phyloP scores from a whole-genome alignment of 1,140 invertebrate genomes.

The Chironomus tepperi region DNA sequence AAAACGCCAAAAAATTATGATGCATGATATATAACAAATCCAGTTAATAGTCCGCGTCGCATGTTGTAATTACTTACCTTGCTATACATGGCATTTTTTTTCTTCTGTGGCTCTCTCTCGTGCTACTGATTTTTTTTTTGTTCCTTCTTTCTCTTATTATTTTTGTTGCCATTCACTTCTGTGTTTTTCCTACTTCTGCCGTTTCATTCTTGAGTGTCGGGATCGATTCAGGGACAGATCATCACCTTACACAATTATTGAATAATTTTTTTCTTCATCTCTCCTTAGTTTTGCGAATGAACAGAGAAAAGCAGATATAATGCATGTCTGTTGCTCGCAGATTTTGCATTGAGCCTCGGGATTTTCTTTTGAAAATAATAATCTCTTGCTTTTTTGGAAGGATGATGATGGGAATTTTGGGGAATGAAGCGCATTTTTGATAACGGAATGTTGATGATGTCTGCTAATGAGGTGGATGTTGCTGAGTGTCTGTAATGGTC shows the following conservation, averaged over 20 bases:
- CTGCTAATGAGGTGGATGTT: no score
- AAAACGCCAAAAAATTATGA: slow-evolving; percentile 18
- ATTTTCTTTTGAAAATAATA: slow-evolving; percentile 4
- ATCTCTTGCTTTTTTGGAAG: neutral
- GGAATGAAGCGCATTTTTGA: no score
- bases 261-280: neutral
- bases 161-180: neutral
- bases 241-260: slow-evolving; percentile 10
- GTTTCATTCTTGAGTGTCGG: neutral
- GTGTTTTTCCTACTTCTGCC: neutral
- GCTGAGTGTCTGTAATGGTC: no score
- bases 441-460: no score
- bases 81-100: neutral
- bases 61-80: slow-evolving; percentile 16
- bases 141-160: neutral
- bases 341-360: slow-evolving; percentile 2
- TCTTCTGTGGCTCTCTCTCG: neutral
- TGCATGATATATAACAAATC: slow-evolving; percentile 22
- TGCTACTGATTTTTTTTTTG: slow-evolving; percentile 8
- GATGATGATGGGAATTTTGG: no score
- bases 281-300: neutral
- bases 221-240: slow-evolving; percentile 15
- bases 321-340: neutral
- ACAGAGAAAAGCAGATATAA: neutral
- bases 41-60: slow-evolving; percentile 18